Base-by-base conservation (phyloP, 2,888 invertebrate species). In the Lycocerus yunnanus region DNA sequence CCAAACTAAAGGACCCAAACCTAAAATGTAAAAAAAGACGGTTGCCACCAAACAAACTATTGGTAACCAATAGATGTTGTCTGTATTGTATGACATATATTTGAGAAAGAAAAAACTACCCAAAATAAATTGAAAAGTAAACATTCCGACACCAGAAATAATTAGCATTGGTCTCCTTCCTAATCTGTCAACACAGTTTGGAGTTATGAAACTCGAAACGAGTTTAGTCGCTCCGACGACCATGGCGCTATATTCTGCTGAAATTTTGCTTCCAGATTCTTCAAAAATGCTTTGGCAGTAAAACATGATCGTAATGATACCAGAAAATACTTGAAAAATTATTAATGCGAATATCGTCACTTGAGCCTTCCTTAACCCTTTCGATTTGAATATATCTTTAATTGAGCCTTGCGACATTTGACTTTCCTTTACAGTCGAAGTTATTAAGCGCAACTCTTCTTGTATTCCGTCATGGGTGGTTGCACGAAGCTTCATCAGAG, bases 311-410 rank as follows among this genome's bases (percentile, higher is more conserved):
- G 94, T 92, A 86, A 95, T 94, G 83, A 95, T 93, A 2, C 95
- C 95, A 1, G 92, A 92, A 78, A 95, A 88, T 86, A 97, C 96
- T 84, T 97, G 97, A 88, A 95, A 94, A 78, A 91, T 87, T 16
- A 66, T 72, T 16, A 75, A 27, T 11, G 15, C 24, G 9, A 72
- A 13, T 4, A 63, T 18, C 10, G 67, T 75, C 11, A 61, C 24
- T 15, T 71, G 58, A 1, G 75, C 69, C 83, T 92, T 93, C 78
- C 93, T 92, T 84, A 95, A 92, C 14, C 93, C 90, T 74, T 91
- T 90, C 1, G 92, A 91, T 81, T 89, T 86, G 68, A 84, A 84
- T 10, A 88, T 83, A 73, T 87, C 86, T 27, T 81, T 75, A 68
- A 87, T 82, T 3, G 85, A 85, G 59, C 85, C 72, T 86, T 89